Base-by-base conservation (phyloP, 1,140 invertebrate genomes). In the Pseudachorutes palmiensis region DNA sequence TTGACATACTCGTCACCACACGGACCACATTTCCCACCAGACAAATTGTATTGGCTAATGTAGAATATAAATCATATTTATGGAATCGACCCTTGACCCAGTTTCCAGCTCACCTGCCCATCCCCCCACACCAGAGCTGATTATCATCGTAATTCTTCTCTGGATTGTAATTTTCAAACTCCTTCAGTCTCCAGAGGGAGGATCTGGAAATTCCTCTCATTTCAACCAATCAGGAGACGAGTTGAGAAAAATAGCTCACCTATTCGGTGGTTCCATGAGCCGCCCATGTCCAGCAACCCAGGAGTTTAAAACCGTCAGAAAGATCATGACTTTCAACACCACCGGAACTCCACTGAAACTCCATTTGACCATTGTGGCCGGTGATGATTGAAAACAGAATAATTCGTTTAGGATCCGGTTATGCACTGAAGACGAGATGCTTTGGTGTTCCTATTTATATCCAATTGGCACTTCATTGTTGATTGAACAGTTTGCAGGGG, bases 1-100 rank as follows among this genome's bases (percentile, higher is more conserved):
- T 75, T 75, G 32, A 76, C 72, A 68, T 74, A 70, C 0, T 73
- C 65, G 68, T 80, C 79, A 1, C 80, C 80, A 75, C 80, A 81
- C 9, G 61, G 61, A 2, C 58, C 58, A 22, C 58, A 60, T 60
- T 60, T 60, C 30, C 58, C 58, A 12, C 58, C 30, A 9, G 32
- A 61, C 9, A 61, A 26, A 26, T 9, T 32, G 32, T 32, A 30
- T 29, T 32, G 32, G 19, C 59, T 55, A 55, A 55, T 55, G 12
- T 26, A 12, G 24, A 55, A 55, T n/a, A n/a, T n/a, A 55, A 55
- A 55, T 55, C 24, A 24, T 5, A 55, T 16, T 55, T 55, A 19
- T 5, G 24, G 5, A 55, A 55, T 55, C 5, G 24, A 14, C 12
- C 12, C 9, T n/a, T n/a, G n/a, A n/a, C n/a, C n/a, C n/a, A n/a